These are phyloP conservation scores for Aphelenchoides avenae DNA, from an alignment of 1,140 invertebrate species.

Conservation along the genomic window DNA sequence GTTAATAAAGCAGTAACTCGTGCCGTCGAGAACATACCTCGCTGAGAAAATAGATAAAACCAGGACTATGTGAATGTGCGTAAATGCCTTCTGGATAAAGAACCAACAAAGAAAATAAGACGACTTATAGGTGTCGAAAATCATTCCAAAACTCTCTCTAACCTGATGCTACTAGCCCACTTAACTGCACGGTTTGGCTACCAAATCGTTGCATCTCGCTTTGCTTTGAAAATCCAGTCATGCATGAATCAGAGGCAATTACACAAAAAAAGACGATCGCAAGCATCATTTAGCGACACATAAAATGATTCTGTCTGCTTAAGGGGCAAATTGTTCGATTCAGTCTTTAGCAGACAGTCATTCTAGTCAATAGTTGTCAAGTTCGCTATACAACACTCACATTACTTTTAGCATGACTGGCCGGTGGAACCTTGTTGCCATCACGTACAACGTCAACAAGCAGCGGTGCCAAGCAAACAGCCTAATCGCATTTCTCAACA, in stretches of 20 bases:
- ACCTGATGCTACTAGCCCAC: no score
- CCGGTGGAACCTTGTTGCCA: slow-evolving; percentile 1
- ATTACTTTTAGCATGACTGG: background rate
- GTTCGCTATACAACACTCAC: background rate
- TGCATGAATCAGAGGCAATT: background rate
- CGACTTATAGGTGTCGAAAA: no score
- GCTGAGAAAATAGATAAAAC: no score
- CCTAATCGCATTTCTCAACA: slow-evolving; percentile 1
- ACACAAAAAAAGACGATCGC: background rate
- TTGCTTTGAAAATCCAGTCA: no score
- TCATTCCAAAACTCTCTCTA: no score
- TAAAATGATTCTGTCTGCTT: background rate
- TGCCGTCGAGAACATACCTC: no score
- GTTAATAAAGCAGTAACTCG: no score
- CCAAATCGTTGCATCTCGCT: no score
- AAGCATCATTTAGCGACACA: background rate
- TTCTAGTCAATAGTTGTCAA: background rate
- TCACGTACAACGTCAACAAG: slow-evolving; percentile 12
- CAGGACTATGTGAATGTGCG: no score
- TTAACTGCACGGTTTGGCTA: no score
- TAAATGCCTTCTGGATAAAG: no score
- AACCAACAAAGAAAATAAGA: no score
- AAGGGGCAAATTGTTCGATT: background rate
- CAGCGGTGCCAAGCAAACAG: slow-evolving; percentile 1
- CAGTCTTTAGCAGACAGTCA: background rate